Evolutionary conservation across 2,888 invertebrate genomes (phyloP), one percentile per base, ranked within the genome.

Genomic region (Flabesymbios commensalis): DNA sequence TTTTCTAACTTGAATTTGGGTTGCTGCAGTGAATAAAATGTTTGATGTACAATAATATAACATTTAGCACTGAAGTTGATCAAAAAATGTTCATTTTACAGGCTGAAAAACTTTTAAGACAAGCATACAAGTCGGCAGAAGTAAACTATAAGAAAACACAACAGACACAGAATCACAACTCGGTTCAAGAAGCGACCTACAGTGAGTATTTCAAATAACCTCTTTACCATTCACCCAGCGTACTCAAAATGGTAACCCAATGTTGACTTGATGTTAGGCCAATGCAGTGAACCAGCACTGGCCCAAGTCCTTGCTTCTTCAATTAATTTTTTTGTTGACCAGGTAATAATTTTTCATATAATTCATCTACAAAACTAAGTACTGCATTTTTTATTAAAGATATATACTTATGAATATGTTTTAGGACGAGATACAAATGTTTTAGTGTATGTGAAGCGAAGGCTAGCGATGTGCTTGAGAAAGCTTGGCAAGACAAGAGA

Each of bases 401-500:
- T n/a, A n/a, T n/a, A n/a, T n/a, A n/a, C n/a, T n/a, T n/a, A n/a
- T n/a, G n/a, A n/a, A n/a, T n/a, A n/a, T n/a, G n/a, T n/a, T n/a
- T 10, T 76, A 88, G 87, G 93, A 71, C 86, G 97, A 70, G 94
- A 97, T 82, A 91, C 93, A 61, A 94, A 94, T 82, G 93, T 97
- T 39, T 84, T 96, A 64, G 94, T 96, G 78, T 98, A 97, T 83
- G 90, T 96, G 58, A 92, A 93, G 83, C 87, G 97, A 59, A 87
- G 98, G 66, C 84, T 95, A 64, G 98, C 96, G n/a, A 96, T 97
- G 96, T 97, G 96, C 85, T 93, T 94, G 33, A 87, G 97, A 60
- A 94, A 95, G 77, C 86, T 97, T 59, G 95, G 96, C 14, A 91
- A 94, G 75, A 86, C 96, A 68, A 92, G 94, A 83, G 97, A 97